phyloP scores from a whole-genome alignment of 2,113 vertebrate genomes.

The Sitta europaea region DNA sequence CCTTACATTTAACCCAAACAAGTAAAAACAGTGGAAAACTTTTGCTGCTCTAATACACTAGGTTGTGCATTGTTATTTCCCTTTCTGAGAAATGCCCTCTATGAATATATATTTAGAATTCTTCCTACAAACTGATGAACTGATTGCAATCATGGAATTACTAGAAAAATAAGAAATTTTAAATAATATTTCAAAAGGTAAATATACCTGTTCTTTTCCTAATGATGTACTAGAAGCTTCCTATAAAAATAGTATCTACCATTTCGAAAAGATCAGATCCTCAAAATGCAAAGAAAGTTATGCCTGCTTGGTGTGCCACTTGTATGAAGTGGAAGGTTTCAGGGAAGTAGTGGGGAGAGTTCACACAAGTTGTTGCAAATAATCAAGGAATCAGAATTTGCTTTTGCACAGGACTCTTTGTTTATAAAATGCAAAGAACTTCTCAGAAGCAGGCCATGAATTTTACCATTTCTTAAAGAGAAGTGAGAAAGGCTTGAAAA shows the following conservation, averaged over 20 bases:
- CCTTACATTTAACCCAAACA: slow-evolving; percentile 15
- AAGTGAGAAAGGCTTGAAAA: neutral
- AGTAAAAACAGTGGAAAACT: neutral
- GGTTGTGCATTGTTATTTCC: neutral
- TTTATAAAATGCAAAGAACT: neutral
- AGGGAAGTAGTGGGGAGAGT: neutral
- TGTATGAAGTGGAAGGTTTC: neutral
- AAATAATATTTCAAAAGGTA: neutral
- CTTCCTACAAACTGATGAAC: neutral
- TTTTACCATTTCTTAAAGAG: neutral
- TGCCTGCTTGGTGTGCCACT: neutral
- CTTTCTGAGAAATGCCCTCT: neutral
- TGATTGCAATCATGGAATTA: neutral
- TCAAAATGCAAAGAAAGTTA: neutral
- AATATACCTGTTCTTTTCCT: neutral
- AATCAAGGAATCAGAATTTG: neutral
- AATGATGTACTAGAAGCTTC: neutral
- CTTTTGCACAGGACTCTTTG: neutral
- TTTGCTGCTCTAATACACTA: neutral
- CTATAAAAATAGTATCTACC: neutral
- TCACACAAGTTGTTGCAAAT: neutral
- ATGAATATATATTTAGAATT: neutral
- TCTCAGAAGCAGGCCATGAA: neutral
- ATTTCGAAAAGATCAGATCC: neutral
- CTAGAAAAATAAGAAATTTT: neutral